Conservation (phyloP, 2,888 invertebrate species). For the Flexamia atlantica region DNA sequence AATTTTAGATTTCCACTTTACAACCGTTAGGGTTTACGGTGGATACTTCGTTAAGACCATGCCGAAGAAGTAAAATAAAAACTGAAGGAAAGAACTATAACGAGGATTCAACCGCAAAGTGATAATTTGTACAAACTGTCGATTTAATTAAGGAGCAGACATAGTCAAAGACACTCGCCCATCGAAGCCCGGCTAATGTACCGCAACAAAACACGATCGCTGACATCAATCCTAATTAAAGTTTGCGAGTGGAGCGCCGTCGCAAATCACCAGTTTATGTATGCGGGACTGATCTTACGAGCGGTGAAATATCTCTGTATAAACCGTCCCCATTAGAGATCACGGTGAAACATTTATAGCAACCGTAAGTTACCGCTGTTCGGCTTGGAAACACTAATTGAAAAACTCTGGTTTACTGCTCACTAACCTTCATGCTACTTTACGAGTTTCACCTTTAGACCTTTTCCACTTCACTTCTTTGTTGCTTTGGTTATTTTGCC, state of each 20-base stretch:
- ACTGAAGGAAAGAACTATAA: too few relatives aligned
- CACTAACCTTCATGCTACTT: conserved; percentile 2
- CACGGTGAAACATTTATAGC: conserved; percentile 41
- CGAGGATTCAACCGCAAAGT: too few relatives aligned
- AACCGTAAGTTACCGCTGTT: conserved; percentile 1
- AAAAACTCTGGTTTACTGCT: neutral
- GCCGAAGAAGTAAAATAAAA: too few relatives aligned
- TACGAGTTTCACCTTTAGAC: neutral
- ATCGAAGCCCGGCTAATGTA: neutral
- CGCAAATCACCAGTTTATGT: conserved; percentile 24
- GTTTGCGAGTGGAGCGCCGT: conserved; percentile 21
- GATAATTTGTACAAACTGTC: neutral
- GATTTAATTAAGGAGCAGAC: too few relatives aligned
- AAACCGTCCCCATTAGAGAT: conserved; percentile 29
- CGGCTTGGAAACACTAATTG: conserved; percentile 26
- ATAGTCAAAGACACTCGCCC: neutral
- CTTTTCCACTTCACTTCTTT: neutral
- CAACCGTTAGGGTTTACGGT: too few relatives aligned
- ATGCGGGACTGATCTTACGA: conserved; percentile 5
- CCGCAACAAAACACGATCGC: conserved; percentile 27
- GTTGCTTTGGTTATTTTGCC: neutral
- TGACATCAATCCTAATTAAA: conserved; percentile 39
- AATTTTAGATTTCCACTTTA: too few relatives aligned
- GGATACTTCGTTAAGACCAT: too few relatives aligned
- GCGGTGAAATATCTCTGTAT: conserved; percentile 39